phyloP scores from a whole-genome alignment of 2,888 invertebrate species.

The Trichopria drosophilae region DNA sequence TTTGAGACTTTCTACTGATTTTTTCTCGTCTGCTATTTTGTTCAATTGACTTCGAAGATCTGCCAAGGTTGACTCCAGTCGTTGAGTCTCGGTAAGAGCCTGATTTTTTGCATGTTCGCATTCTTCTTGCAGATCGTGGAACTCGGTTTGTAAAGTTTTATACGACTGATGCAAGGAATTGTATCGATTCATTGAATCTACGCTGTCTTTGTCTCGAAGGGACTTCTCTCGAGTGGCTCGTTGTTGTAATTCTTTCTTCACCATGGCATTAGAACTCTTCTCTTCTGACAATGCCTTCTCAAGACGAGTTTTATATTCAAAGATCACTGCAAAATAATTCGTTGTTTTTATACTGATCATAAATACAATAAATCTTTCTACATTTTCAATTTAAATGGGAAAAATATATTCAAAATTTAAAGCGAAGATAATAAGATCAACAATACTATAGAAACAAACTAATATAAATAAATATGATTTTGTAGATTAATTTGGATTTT shows the following conservation, averaged over 20 bases:
- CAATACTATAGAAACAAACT: no score
- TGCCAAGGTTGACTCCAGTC: conserved; percentile 42
- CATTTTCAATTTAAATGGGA: no score
- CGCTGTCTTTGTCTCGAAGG: conserved; percentile 47
- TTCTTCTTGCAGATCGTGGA: conserved; percentile 51
- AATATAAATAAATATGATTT: not conserved
- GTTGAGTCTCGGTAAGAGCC: conserved; percentile 43
- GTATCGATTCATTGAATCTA: conserved; percentile 50
- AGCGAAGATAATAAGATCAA: no score
- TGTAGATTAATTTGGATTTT: no score
- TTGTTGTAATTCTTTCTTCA: conserved; percentile 53
- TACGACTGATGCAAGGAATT: conserved; percentile 53
- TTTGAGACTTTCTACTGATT: conserved; percentile 49
- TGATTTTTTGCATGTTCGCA: conserved; percentile 48
- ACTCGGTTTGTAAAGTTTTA: conserved; percentile 49
- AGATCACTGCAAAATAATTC: conserved; percentile 47
- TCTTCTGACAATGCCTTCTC: conserved; percentile 55
- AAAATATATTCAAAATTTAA: no score
- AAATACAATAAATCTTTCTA: no score
- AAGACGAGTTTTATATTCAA: conserved; percentile 53
- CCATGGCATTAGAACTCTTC: conserved; percentile 52
- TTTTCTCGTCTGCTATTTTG: conserved; percentile 33
- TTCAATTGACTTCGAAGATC: conserved; percentile 42
- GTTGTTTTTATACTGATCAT: no score
- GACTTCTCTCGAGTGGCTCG: conserved; percentile 51